Evolutionary conservation across 2,113 vertebrate genomes (phyloP).

Genomic region (Corydoras sp.): DNA sequence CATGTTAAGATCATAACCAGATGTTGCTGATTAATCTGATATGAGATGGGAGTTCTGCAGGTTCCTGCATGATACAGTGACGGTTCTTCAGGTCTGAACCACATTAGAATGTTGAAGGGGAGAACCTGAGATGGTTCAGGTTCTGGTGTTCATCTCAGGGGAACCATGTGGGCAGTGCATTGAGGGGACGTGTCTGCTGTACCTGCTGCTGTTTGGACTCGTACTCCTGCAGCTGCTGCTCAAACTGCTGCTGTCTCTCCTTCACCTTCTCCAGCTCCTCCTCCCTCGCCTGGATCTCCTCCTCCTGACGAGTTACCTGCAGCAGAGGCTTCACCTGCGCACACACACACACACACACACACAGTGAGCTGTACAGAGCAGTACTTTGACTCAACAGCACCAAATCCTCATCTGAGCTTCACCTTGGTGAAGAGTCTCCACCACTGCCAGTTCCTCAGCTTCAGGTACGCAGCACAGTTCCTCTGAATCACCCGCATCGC

Average conservation of each 20-base stretch:
- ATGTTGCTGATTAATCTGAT: too few relatives aligned
- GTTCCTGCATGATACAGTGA: too few relatives aligned
- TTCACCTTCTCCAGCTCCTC: constrained; percentile 76
- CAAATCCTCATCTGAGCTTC: too few relatives aligned
- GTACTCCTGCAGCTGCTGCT: constrained; percentile 72
- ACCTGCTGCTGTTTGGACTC: constrained; percentile 75
- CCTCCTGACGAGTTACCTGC: constrained; percentile 80
- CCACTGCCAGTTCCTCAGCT: constrained; percentile 98
- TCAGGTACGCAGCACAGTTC: constrained; percentile 95
- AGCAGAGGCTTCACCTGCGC: constrained; percentile 82
- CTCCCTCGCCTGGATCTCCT: constrained; percentile 79
- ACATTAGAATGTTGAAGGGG: too few relatives aligned
- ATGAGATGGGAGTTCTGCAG: too few relatives aligned
- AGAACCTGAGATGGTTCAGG: too few relatives aligned
- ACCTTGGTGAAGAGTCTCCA: constrained; percentile 99
- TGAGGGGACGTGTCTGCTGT: background rate
- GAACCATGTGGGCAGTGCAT: too few relatives aligned
- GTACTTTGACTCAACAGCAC: too few relatives aligned
- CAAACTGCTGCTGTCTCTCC: constrained; percentile 73
- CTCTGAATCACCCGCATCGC: constrained; percentile 97
- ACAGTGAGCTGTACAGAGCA: background rate
- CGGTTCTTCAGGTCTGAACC: too few relatives aligned
- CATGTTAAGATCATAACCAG: background rate
- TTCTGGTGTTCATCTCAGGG: too few relatives aligned
- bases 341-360: background rate